Conservation (phyloP, 2,888 invertebrate genomes). For the Automeris io region DNA sequence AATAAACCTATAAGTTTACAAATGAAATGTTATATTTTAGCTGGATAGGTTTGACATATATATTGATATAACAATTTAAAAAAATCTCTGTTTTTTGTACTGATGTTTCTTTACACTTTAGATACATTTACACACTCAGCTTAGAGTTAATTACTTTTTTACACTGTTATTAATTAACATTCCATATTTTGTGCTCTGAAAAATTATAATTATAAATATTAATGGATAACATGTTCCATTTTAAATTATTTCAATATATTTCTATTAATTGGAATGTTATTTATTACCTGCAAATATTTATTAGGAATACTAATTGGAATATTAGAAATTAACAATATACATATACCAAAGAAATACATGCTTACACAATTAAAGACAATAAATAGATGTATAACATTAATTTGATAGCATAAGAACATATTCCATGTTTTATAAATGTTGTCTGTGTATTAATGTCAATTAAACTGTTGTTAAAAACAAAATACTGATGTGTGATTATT, state of each 20-base stretch:
- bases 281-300: not conserved
- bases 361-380: slow-evolving; percentile 45
- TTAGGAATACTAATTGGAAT: too few species aligned
- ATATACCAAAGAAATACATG: not conserved
- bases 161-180: too few species aligned
- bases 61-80: too few species aligned
- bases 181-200: slow-evolving; percentile 11
- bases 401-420: slow-evolving; percentile 14
- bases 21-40: too few species aligned
- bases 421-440: slow-evolving; percentile 36
- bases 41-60: too few species aligned
- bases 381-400: slow-evolving; percentile 32
- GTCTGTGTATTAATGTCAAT: slow-evolving; percentile 49
- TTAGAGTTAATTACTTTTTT: too few species aligned
- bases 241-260: not conserved
- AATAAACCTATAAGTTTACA: too few species aligned
- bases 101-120: too few species aligned
- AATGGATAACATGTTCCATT: not conserved
- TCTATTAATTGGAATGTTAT: not conserved
- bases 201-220: not conserved
- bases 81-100: too few species aligned
- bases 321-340: not conserved
- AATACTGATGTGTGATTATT: not conserved
- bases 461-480: slow-evolving; percentile 36
- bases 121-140: too few species aligned